These are phyloP conservation scores for Ophiothrix spiculata DNA, from an alignment of 35 echinoderm and acorn worm genomes.

Conservation along the genomic window DNA sequence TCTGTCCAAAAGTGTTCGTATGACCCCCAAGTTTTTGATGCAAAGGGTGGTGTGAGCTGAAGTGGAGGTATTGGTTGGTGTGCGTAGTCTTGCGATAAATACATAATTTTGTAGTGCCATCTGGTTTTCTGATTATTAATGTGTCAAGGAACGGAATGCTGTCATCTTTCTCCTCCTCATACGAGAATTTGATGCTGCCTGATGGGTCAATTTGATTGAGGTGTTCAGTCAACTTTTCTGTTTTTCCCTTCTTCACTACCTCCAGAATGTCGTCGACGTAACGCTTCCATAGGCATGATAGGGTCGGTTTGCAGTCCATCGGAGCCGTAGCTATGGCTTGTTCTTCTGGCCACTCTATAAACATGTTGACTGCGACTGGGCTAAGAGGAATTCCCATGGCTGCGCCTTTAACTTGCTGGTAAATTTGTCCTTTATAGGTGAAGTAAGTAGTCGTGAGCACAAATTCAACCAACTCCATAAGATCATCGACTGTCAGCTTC, in stretches of 20 bases:
- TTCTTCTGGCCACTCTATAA: constrained; percentile 1
- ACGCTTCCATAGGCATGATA: constrained; percentile 39
- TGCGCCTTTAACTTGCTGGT: too few species aligned
- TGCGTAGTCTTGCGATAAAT: background rate
- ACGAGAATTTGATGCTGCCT: background rate
- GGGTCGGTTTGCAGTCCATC: constrained; percentile 13
- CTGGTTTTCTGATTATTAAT: background rate
- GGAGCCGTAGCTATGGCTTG: constrained; percentile 7
- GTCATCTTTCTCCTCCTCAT: background rate
- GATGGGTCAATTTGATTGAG: background rate
- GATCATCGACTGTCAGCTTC: too few species aligned
- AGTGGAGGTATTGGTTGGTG: background rate
- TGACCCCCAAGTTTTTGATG: background rate
- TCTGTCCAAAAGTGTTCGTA: background rate
- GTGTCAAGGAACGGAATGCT: background rate
- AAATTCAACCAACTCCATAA: too few species aligned
- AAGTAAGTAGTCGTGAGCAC: too few species aligned
- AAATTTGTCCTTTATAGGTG: too few species aligned
- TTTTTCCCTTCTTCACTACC: background rate
- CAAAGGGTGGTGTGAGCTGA: background rate
- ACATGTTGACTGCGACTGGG: constrained; percentile 26
- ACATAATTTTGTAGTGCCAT: background rate
- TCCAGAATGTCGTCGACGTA: constrained; percentile 26
- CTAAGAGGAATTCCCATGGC: too few species aligned
- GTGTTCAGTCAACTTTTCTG: background rate